phyloP scores from a whole-genome alignment of 92 coral and sea anemone species.

The Heteractis magnifica region DNA sequence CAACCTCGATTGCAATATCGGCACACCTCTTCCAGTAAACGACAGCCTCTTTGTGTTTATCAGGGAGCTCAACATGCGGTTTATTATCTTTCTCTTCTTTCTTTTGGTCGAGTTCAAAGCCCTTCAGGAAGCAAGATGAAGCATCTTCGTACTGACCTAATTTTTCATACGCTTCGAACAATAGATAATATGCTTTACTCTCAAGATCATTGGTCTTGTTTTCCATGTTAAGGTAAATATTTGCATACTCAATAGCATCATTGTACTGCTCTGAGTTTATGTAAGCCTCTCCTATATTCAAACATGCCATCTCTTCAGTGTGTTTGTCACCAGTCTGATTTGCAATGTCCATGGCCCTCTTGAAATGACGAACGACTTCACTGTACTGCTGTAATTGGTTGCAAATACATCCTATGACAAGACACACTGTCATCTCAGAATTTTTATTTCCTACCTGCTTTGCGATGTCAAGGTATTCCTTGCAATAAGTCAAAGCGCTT shows the following conservation, averaged over 20 bases:
- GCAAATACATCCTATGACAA: too few relatives aligned
- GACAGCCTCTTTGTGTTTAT: too few relatives aligned
- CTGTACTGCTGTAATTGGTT: too few relatives aligned
- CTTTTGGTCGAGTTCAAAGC: too few relatives aligned
- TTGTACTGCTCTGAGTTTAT: not conserved
- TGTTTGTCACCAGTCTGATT: not conserved
- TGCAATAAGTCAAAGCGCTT: not conserved
- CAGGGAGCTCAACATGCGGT: too few relatives aligned
- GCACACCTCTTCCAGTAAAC: too few relatives aligned
- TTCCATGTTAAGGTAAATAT: not conserved
- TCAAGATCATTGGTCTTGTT: not conserved
- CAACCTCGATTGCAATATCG: not conserved
- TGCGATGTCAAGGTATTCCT: too few relatives aligned
- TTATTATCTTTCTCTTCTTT: too few relatives aligned
- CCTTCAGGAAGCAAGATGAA: too few relatives aligned
- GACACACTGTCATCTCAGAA: too few relatives aligned
- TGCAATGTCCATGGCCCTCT: not conserved
- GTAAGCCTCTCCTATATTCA: not conserved
- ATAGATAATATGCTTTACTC: not conserved
- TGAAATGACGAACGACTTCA: not conserved
- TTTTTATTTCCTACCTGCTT: too few relatives aligned
- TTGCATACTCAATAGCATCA: not conserved
- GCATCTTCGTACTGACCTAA: too few relatives aligned
- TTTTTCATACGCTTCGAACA: not conserved
- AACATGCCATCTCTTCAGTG: not conserved